These are phyloP conservation scores for Decapterus maruadsi DNA, from an alignment of 2,797 vertebrate species.

Conservation along the genomic window DNA sequence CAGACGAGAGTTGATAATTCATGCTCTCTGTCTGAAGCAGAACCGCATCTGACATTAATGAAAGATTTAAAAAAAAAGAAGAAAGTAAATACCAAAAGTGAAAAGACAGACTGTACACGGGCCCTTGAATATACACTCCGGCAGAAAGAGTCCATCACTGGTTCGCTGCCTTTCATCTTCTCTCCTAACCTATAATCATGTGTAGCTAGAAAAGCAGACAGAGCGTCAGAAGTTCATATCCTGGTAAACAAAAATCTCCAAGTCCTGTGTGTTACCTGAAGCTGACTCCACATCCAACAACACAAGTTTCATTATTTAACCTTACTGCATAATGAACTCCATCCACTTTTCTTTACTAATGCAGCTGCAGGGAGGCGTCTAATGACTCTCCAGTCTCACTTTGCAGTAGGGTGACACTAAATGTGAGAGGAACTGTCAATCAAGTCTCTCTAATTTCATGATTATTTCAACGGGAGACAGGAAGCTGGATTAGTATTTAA, in stretches of 20 bases:
- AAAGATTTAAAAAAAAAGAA: background rate
- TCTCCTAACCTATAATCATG: slow-evolving; percentile 24
- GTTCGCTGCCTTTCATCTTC: slow-evolving; percentile 36
- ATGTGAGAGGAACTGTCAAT: slow-evolving; percentile 52
- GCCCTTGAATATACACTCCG: background rate
- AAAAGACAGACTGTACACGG: background rate
- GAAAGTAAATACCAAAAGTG: background rate
- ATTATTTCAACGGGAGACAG: slow-evolving; percentile 43
- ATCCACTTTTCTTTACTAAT: slow-evolving; percentile 41
- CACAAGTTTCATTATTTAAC: slow-evolving; percentile 38
- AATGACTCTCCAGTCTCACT: slow-evolving; percentile 39
- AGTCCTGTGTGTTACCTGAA: background rate
- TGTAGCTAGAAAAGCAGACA: slow-evolving; percentile 12
- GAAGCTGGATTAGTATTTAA: slow-evolving; percentile 16
- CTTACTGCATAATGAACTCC: slow-evolving; percentile 47
- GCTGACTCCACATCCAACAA: background rate
- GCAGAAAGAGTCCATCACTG: slow-evolving; percentile 1
- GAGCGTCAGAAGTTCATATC: background rate
- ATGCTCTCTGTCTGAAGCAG: background rate
- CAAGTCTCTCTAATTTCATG: slow-evolving; percentile 46
- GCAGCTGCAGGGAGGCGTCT: slow-evolving; percentile 44
- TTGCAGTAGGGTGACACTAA: slow-evolving; percentile 8
- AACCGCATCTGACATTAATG: too few species aligned
- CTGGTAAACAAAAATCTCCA: background rate
- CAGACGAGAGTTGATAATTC: slow-evolving; percentile 24